Percentiles rank a stretch among this genome's conserved stretches.
phyloP scores from a whole-genome alignment of 2,113 vertebrate species.

The Raphicerus campestris region DNA sequence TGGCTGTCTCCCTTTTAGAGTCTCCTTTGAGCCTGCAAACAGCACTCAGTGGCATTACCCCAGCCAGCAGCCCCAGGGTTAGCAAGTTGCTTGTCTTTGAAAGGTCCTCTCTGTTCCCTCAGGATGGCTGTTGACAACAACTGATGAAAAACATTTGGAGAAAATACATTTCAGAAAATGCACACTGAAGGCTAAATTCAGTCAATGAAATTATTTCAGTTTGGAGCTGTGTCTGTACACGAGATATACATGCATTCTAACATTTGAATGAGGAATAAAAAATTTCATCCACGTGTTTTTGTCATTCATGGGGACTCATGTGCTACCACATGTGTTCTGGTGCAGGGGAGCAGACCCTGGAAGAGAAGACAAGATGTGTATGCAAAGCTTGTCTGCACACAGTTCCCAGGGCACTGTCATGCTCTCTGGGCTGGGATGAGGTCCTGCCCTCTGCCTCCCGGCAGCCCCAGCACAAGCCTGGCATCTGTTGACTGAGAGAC shows the following conservation, averaged over 20 bases:
- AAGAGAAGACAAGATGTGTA: neutral
- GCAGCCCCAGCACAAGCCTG: too few relatives aligned
- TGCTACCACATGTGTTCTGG: neutral
- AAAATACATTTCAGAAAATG: neutral
- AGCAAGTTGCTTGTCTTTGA: neutral
- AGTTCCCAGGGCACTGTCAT: neutral
- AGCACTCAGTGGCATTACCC: neutral
- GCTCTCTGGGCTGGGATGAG: neutral
- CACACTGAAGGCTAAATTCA: neutral
- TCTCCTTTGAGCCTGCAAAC: neutral
- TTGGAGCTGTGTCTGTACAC: neutral
- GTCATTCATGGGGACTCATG: neutral
- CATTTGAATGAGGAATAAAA: neutral
- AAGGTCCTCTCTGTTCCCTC: neutral
- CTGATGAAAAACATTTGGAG: neutral
- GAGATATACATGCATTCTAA: neutral
- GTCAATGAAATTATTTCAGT: neutral
- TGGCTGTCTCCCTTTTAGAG: neutral
- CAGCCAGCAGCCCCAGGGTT: neutral
- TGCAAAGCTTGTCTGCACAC: neutral
- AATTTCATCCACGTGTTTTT: neutral
- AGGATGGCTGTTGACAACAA: neutral
- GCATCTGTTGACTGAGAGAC: neutral
- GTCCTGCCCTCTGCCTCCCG: neutral
- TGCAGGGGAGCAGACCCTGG: neutral